These are phyloP conservation scores for Camponotus floridanus DNA, from an alignment of 1,140 invertebrate species.

Conservation along the genomic window DNA sequence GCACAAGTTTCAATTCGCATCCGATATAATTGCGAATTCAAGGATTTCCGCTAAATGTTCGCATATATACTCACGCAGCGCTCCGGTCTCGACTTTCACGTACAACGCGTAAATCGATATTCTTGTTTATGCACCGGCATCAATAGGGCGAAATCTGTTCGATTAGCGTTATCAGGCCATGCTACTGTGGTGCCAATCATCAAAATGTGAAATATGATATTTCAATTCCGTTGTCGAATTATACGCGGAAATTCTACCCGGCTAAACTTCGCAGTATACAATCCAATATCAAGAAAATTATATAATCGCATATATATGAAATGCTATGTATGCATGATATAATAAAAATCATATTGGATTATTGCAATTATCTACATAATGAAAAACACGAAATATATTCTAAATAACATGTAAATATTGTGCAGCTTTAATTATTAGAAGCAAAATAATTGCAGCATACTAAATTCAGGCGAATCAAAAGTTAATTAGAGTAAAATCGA, in stretches of 20 bases:
- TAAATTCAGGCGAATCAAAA: not conserved
- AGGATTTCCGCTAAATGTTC: constrained; percentile 69
- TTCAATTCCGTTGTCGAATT: constrained; percentile 39
- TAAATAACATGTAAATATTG: not conserved
- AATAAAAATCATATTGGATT: not conserved
- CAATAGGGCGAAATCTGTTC: constrained; percentile 35
- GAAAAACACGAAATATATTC: not conserved
- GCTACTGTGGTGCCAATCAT: constrained; percentile 32
- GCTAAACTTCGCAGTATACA: not conserved
- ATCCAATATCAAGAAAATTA: not conserved
- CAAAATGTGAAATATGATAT: constrained; percentile 50
- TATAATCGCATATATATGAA: not conserved
- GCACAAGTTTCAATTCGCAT: constrained; percentile 58
- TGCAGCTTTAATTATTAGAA: not conserved
- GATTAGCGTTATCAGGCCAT: constrained; percentile 30
- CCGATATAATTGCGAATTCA: constrained; percentile 68
- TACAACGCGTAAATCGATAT: constrained; percentile 39
- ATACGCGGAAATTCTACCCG: constrained; percentile 17
- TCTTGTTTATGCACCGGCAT: constrained; percentile 42
- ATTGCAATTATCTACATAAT: not conserved
- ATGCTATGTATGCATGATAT: not conserved
- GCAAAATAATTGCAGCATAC: not conserved
- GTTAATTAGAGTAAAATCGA: not conserved
- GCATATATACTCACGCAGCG: not conserved
- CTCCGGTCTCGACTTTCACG: constrained; percentile 45